Conservation (phyloP, 2,888 invertebrate species). For the Prenolepis imparis region DNA sequence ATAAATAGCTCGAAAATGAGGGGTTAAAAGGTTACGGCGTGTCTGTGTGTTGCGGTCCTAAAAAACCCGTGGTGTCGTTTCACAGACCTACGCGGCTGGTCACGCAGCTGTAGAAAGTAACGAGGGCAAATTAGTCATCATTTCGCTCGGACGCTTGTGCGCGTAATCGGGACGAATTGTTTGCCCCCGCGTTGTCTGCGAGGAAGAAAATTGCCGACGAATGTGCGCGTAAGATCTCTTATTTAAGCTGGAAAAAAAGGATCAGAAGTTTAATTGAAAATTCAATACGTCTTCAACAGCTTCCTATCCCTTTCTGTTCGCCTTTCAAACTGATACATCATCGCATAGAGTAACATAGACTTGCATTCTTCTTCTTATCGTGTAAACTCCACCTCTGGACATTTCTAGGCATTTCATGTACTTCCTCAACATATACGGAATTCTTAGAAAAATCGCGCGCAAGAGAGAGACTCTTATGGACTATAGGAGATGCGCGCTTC, state of each 20-base stretch:
- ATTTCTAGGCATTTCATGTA: too few relatives aligned
- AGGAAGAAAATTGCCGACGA: not conserved
- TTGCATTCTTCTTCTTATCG: not conserved
- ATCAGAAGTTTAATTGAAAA: too few relatives aligned
- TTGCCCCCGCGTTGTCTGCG: not conserved
- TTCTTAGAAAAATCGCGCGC: not conserved
- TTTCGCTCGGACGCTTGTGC: slow-evolving; percentile 32
- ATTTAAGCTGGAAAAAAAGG: not conserved
- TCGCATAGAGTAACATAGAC: not conserved
- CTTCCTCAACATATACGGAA: too few relatives aligned
- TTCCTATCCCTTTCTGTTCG: not conserved
- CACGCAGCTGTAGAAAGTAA: slow-evolving; percentile 39
- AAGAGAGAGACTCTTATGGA: not conserved
- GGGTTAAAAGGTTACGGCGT: slow-evolving; percentile 49
- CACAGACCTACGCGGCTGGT: slow-evolving; percentile 35
- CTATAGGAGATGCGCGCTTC: not conserved
- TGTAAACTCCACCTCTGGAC: not conserved
- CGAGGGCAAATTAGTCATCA: slow-evolving; percentile 39
- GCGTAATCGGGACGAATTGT: slow-evolving; percentile 6
- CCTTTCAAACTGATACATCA: not conserved
- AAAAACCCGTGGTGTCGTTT: slow-evolving; percentile 23
- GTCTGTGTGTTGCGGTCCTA: slow-evolving; percentile 1
- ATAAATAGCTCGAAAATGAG: slow-evolving; percentile 54
- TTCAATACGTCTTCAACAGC: too few relatives aligned
- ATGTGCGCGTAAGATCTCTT: not conserved